These are phyloP conservation scores for Drosophila lacertosa DNA, from an alignment of 1,140 invertebrate genomes.

Conservation along the genomic window DNA sequence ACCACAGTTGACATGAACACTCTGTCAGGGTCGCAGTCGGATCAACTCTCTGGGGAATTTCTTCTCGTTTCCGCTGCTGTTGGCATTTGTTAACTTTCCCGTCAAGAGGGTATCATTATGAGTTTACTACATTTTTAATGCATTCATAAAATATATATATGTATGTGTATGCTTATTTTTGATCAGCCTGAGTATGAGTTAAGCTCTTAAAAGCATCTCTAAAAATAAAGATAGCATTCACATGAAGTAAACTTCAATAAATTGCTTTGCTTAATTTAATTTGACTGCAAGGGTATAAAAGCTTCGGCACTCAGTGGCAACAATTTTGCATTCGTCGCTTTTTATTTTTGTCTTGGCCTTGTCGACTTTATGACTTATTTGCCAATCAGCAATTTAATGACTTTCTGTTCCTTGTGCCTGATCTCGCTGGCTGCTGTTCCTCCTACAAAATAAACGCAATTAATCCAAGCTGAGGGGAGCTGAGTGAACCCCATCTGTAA, in stretches of 20 bases:
- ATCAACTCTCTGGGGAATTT: conserved; percentile 24
- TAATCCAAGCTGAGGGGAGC: conserved; percentile 22
- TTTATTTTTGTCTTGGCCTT: conserved; percentile 7
- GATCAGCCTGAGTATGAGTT: too few relatives aligned
- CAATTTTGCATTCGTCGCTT: neutral
- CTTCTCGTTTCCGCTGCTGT: conserved; percentile 12
- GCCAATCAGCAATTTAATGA: conserved; percentile 45
- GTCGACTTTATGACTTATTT: conserved; percentile 41
- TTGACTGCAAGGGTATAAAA: neutral
- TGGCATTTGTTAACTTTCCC: conserved; percentile 8
- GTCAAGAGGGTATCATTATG: conserved; percentile 2
- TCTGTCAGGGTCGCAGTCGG: conserved; percentile 18
- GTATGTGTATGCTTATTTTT: too few relatives aligned
- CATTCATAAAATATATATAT: neutral
- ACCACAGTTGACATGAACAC: conserved; percentile 42
- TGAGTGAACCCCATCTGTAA: neutral
- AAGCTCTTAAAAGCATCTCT: too few relatives aligned
- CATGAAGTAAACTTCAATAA: too few relatives aligned
- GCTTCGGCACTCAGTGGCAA: neutral
- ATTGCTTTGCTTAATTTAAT: neutral
- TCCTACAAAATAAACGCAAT: conserved; percentile 35
- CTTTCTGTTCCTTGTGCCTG: conserved; percentile 20
- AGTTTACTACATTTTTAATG: neutral
- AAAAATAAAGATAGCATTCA: too few relatives aligned
- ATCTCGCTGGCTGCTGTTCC: conserved; percentile 10